Conservation (phyloP, 2,888 invertebrate species). For the Phrixothrix hirtus region DNA sequence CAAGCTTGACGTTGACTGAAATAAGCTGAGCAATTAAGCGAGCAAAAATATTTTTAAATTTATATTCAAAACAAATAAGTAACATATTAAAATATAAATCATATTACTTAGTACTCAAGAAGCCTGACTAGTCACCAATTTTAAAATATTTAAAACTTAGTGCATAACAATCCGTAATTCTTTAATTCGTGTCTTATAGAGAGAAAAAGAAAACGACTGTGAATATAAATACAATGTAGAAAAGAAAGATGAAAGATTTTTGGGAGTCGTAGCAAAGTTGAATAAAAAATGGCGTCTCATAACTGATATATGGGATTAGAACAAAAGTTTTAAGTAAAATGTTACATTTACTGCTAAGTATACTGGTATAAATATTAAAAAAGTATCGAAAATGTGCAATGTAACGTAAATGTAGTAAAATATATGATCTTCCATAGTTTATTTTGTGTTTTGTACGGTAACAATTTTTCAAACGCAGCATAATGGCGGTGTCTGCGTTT, state of each 20-base stretch:
- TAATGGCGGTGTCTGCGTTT: slow-evolving; percentile 42
- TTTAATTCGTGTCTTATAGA: background rate
- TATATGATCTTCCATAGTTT: slow-evolving; percentile 35
- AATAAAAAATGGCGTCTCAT: slow-evolving; percentile 43
- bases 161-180: background rate
- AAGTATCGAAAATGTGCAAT: slow-evolving; percentile 42
- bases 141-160: background rate
- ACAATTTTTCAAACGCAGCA: slow-evolving; percentile 29
- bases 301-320: slow-evolving; percentile 45
- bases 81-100: no score
- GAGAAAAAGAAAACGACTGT: background rate
- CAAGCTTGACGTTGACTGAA: no score
- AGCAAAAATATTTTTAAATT: no score
- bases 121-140: background rate
- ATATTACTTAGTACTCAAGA: background rate
- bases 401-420: slow-evolving; percentile 43
- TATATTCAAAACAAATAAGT: no score
- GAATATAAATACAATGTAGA: background rate
- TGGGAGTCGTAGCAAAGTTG: background rate
- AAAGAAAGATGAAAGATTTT: slow-evolving; percentile 2
- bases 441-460: slow-evolving; percentile 38
- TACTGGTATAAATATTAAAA: slow-evolving; percentile 26
- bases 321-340: slow-evolving; percentile 38
- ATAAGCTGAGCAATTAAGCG: no score
- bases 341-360: slow-evolving; percentile 32